phyloP scores from a whole-genome alignment of 2,113 vertebrate genomes.

The Zosterops borbonicus region DNA sequence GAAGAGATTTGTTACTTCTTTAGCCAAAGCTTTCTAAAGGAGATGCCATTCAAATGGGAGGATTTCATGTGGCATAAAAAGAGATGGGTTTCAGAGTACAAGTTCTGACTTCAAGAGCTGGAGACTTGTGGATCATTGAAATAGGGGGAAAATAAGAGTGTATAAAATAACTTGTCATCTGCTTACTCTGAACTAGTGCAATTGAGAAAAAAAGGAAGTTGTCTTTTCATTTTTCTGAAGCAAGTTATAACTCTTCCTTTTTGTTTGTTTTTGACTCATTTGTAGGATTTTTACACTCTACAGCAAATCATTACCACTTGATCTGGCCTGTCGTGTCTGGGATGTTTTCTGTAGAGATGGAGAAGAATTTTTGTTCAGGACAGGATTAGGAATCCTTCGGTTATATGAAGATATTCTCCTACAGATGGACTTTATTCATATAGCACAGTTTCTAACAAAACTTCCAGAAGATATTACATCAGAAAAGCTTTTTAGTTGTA shows the following conservation, averaged over 20 bases:
- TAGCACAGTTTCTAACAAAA: slow-evolving; percentile 96
- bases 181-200: neutral
- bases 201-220: neutral
- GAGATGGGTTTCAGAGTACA: neutral
- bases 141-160: neutral
- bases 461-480: slow-evolving; percentile 93
- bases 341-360: slow-evolving; percentile 98
- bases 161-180: neutral
- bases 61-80: neutral
- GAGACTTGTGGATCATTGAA: neutral
- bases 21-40: neutral
- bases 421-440: slow-evolving; percentile 99
- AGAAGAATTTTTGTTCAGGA: slow-evolving; percentile 95
- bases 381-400: slow-evolving; percentile 92
- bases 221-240: neutral
- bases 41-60: neutral
- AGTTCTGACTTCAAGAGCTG: neutral
- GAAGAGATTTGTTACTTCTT: neutral
- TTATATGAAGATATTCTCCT: slow-evolving; percentile 95
- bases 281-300: slow-evolving; percentile 98
- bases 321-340: slow-evolving; percentile 98
- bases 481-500: slow-evolving; percentile 91
- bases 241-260: neutral
- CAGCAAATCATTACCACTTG: slow-evolving; percentile 96
- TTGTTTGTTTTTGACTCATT: neutral